A percentile compares a stretch with the other conserved stretches of the same genome.
These are phyloP conservation scores for Leptogaster cylindrica DNA, from an alignment of 2,888 invertebrate species.

Conservation along the genomic window DNA sequence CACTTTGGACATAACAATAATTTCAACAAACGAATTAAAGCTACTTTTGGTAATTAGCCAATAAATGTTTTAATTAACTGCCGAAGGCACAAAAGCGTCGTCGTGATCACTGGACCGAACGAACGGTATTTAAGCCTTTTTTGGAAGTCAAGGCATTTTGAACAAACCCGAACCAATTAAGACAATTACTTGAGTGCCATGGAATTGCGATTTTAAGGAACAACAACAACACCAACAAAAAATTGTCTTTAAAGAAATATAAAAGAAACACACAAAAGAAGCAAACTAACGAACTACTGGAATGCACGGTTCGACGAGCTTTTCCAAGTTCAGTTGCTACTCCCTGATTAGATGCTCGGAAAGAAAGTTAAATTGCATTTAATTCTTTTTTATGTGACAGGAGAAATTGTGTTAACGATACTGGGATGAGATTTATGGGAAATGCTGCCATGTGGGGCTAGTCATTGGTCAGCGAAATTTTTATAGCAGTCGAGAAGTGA, in stretches of 20 bases:
- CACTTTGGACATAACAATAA: conserved; percentile 17
- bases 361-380: conserved; percentile 29
- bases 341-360: conserved; percentile 21
- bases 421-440: conserved; percentile 6
- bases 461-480: background rate
- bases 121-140: background rate
- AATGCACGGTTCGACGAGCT: background rate
- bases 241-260: too few relatives aligned
- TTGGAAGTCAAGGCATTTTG: background rate
- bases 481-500: background rate
- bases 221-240: too few relatives aligned
- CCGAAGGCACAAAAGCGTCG: too few relatives aligned
- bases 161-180: background rate
- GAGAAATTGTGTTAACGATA: conserved; percentile 11
- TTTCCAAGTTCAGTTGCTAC: background rate
- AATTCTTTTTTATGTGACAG: conserved; percentile 34
- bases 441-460: too few relatives aligned
- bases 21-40: conserved; percentile 27
- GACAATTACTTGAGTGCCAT: background rate
- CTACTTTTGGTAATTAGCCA: conserved; percentile 25
- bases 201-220: conserved; percentile 1
- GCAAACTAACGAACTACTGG: too few relatives aligned
- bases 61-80: conserved; percentile 19
- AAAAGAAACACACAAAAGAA: too few relatives aligned
- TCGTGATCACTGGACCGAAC: background rate